Evolutionary conservation across 2,888 invertebrate species (phyloP), one percentile per base, ranked within the genome.

Genomic region (Fissipunctia ypsillon): DNA sequence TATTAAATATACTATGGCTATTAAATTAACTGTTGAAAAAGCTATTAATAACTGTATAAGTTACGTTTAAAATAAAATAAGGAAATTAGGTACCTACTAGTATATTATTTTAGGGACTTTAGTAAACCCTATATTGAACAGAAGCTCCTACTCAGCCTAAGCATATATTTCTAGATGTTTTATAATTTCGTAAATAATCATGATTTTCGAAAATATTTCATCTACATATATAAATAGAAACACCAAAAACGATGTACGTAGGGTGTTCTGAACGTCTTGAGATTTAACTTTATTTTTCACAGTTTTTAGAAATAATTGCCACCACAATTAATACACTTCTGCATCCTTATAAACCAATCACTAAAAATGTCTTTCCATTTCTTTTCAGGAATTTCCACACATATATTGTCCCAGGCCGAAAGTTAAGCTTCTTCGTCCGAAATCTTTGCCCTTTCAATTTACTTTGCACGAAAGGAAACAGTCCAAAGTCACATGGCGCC

Each of bases 1-100:
- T 65, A 54, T 61, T 79, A 61, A 79, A 73, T 69, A 80, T 72
- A 67, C 54, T 79, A 63, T 52, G 14, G 10, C 41, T 57, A 68
- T 79, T 52, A 64, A 60, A 77, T 81, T 54, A 59, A 69, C 25
- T 31, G 10, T 66, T 69, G 19, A 59, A n/a, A 16, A 52, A 28
- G 41, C 28, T 67, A 64, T 52, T 25, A 50, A 22, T 22, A 19
- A 22, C 41, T 43, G 43, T 52, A 57, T 64, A 28, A 43, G 41
- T 74, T 45, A 19, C 14, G 16, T 0, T 50, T 31, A 22, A 41
- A 60, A 45, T 38, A 16, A 35, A 69, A 38, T 50, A 14, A 41
- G 19, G 16, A 41, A 60, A 54, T 71, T 54, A 35, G 25, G 7
- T 54, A 19, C 7, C 31, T 31, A 1, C 14, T 6, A 6, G 35